Base-by-base conservation (phyloP, 2,888 invertebrate species). In the Clepsis dumicolana region DNA sequence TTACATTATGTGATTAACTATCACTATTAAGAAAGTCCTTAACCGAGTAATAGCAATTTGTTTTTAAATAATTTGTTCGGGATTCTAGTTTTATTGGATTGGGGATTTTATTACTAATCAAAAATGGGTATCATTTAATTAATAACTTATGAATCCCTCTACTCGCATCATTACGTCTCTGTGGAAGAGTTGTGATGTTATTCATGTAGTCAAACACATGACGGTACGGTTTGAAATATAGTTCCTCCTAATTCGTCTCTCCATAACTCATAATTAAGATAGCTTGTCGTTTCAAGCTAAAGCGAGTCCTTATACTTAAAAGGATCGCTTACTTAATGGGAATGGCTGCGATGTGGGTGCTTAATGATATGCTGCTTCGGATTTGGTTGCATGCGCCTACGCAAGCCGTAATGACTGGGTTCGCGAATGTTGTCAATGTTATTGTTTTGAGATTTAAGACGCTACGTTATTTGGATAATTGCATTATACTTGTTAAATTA, bases 321-420 rank as follows among this genome's bases (percentile, higher is more conserved):
- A 66, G 65, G 60, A 35, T 65, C 57, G 57, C 64, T 57, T 14
- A 57, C 52, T 57, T 52, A 52, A 57, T 18, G 18, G 18, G 24
- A 14, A 25, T 4, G 24, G 61, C n/a, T n/a, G n/a, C 53, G 53
- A 54, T 56, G 48, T 27, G 50, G 32, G 48, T 25, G 14, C n/a
- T 35, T 60, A 8, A 61, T 61, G 44, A 29, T 21, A 61, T 44
- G 48, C 60, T 10, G 48, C 8, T 32, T 24, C 54, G 48, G 66
- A 61, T 61, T 66, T 66, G 54, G 66, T 18, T 61, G 53, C 66
- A 66, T 14, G 65, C 61, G 54, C 66, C 66, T 32, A 66, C 66
- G 61, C 61, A 16, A 7, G 16, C 54, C 52, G 57, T 10, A 65
- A 59, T 18, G 21, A 60, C 52, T 16, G 16, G 24, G 41, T 53